Conservation (phyloP, 2,888 invertebrate genomes). For the Rhagonycha fulva region DNA sequence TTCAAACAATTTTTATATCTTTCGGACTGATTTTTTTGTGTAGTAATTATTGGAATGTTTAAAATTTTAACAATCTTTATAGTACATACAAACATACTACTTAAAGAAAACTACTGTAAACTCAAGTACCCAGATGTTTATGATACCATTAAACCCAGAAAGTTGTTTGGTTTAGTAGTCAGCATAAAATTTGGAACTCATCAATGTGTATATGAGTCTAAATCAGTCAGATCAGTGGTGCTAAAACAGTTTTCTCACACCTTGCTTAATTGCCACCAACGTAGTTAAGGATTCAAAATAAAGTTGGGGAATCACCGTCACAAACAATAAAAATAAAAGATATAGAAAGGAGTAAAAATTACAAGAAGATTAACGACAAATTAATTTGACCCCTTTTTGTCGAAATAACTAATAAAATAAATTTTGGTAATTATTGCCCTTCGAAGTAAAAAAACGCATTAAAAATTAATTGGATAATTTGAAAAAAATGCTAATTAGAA, state of each 20-base stretch:
- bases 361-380: not conserved
- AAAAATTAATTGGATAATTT: not conserved
- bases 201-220: conserved; percentile 42
- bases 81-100: conserved; percentile 53
- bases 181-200: conserved; percentile 52
- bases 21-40: not conserved
- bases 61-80: conserved; percentile 49
- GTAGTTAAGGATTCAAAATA: not conserved
- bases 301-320: not conserved
- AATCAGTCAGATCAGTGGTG: not conserved
- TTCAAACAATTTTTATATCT: not conserved
- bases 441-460: not conserved
- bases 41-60: not conserved
- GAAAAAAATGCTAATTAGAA: not conserved
- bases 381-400: not conserved
- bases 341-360: not conserved
- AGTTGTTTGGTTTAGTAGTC: conserved; percentile 48
- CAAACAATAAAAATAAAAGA: not conserved
- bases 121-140: conserved; percentile 50
- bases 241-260: not conserved
- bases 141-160: conserved; percentile 45
- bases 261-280: not conserved
- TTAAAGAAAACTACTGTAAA: conserved; percentile 52
- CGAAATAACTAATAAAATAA: not conserved
- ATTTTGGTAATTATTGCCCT: not conserved